A percentile compares a stretch with the other conserved stretches of the same genome.
Evolutionary conservation across 1,140 invertebrate species (phyloP).

Genomic region (Periplaneta americana): DNA sequence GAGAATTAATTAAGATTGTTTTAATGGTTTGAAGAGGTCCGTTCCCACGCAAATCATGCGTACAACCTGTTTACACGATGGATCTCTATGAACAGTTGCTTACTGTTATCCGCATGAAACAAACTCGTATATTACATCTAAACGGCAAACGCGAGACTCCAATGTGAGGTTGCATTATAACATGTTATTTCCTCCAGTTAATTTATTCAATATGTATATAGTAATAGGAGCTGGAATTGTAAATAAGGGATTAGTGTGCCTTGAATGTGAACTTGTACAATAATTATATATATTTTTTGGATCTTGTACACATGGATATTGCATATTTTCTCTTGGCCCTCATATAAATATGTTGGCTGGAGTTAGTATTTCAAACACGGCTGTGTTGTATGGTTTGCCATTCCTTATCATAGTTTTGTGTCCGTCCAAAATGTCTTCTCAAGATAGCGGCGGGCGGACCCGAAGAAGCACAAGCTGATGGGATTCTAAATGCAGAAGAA

Average conservation of each 20-base stretch:
- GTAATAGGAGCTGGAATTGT: background rate
- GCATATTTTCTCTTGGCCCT: no score
- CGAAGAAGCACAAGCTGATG: background rate
- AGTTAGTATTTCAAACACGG: background rate
- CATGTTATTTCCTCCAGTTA: no score
- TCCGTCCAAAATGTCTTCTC: background rate
- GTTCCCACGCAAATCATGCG: no score
- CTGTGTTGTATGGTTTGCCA: background rate
- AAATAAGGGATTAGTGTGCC: background rate
- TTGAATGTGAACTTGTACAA: background rate
- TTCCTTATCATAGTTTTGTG: background rate
- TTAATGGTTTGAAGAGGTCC: no score
- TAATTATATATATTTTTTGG: background rate
- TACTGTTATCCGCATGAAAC: no score
- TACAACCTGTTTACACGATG: no score
- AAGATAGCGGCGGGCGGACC: background rate
- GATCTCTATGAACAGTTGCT: no score
- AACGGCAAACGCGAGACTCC: background rate
- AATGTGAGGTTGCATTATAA: background rate
- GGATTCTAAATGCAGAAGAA: background rate
- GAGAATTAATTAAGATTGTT: no score
- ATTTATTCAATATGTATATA: background rate
- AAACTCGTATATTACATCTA: no score
- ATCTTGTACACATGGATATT: background rate
- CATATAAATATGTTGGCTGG: background rate